Evolutionary conservation across 2,888 invertebrate genomes (phyloP).

Genomic region (Ditula angustiorana): DNA sequence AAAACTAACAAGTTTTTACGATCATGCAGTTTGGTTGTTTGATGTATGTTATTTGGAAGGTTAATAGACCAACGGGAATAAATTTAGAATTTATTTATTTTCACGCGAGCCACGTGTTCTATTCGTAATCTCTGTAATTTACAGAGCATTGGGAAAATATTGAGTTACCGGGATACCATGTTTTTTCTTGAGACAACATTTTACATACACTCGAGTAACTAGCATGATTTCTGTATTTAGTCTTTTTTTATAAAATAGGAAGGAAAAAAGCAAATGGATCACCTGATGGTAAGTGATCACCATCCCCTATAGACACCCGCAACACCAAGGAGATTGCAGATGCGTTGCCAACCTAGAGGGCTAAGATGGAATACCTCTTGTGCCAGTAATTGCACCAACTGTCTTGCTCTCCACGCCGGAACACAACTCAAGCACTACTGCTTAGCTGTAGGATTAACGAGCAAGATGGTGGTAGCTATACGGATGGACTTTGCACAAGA

Average conservation of each 20-base stretch:
- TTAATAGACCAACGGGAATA: slow-evolving; percentile 31
- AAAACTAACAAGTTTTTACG: slow-evolving; percentile 34
- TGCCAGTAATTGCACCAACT: too few relatives aligned
- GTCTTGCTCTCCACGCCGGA: too few relatives aligned
- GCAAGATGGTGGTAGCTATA: too few relatives aligned
- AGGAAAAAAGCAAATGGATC: too few relatives aligned
- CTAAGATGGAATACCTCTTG: too few relatives aligned
- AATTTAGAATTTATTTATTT: slow-evolving; percentile 36
- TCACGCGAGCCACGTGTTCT: slow-evolving; percentile 27
- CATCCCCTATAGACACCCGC: too few relatives aligned
- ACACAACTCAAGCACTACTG: too few relatives aligned
- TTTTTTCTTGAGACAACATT: neutral
- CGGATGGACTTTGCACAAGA: too few relatives aligned
- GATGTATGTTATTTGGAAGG: slow-evolving; percentile 34
- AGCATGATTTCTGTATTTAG: neutral
- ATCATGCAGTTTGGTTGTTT: slow-evolving; percentile 26
- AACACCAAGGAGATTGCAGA: too few relatives aligned
- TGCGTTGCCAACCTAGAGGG: too few relatives aligned
- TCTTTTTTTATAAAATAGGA: neutral
- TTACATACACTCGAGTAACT: neutral
- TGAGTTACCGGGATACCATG: slow-evolving; percentile 14
- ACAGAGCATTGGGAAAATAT: slow-evolving; percentile 17
- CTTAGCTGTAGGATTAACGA: too few relatives aligned
- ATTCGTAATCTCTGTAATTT: slow-evolving; percentile 24
- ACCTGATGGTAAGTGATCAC: too few relatives aligned